Base-by-base conservation (phyloP, 2,113 vertebrate species). In the Ahaetulla prasina region DNA sequence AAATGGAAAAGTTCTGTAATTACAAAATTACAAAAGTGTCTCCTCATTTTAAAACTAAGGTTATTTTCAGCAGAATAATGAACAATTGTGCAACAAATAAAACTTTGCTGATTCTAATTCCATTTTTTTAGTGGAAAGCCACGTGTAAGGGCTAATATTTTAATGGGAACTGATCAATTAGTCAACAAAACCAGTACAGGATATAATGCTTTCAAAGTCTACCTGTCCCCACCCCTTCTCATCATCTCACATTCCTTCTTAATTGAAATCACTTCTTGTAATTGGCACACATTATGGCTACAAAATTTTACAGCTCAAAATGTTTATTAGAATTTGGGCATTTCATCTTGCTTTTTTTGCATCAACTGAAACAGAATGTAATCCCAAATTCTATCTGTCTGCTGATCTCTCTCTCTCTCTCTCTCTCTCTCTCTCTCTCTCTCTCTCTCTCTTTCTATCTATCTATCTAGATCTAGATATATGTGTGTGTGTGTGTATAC, bases 281-380 rank as follows among this genome's bases (percentile, higher is more conserved):
- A 94, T 96, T 95, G 96, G 94, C 92, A 96, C 94, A 89, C 94
- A 91, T 95, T 63, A 91, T 23, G 89, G 92, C 53, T 92, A 3
- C 97, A 97, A 97, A 97, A 97, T 35, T 97, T 98, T 96, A 97
- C 89, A 91, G 55, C 93, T 95, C 96, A 94, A 95, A 96, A 94
- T 94, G 97, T 97, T 95, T 96, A 94, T 94, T 94, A 97, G 97
- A 96, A 95, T 97, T 97, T 96, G 96, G 95, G 96, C 96, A 94
- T 96, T 96, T 97, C 97, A 97, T 93, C 92, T 95, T 94, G 23
- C 92, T 87, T 74, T n/a, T 97, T 97, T 93, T 94, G 96, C 95
- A 93, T 91, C 93, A 95, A 93, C 63, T 89, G 87, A 94, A 92
- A 96, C 95, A 92, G 94, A 91, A 92, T 92, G 94, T 93, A 93